Evolutionary conservation across 2,797 vertebrate genomes (phyloP), one percentile per base, ranked within the genome.

Genomic region (Chiroxiphia lanceolata): DNA sequence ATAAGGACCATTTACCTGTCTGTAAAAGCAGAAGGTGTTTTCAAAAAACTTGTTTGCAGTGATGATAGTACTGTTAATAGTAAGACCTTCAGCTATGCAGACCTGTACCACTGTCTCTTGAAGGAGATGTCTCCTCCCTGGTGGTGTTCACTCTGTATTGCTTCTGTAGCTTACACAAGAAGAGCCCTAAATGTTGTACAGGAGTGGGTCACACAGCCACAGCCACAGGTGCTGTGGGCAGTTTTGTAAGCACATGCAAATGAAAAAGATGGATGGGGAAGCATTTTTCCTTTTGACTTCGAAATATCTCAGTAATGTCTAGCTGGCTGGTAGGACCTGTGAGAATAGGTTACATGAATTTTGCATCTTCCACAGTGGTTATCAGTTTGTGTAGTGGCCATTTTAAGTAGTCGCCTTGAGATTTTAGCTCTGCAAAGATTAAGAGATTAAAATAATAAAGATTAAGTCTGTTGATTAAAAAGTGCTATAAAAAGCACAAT

Each of bases 401-500:
- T 84, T 94, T 93, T 63, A 78, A 94, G 38, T 42, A 75, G 65
- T 87, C 76, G 81, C 76, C 54, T 89, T 90, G 83, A 95, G 77
- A 87, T 89, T 90, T 94, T 91, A 50, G 82, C 54, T 75, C 72
- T 88, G 26, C 53, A 13, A 78, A 87, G 84, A 91, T 94, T 93
- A 89, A 82, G 71, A 94, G 64, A 96, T 89, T 91, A 92, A 96
- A 94, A 93, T 87, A 89, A 81, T 81, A 75, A 93, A 89, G 45
- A 83, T 91, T 57, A 65, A 86, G 29, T 54, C n/a, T 42, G 57
- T 83, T 91, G 65, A 86, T 94, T 83, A 67, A 67, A 67, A 90
- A 76, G n/a, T 83, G 23, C 79, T 89, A 40, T 89, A 68, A 95
- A 96, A 91, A 85, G 38, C 69, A 69, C 42, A 44, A 5, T 63